Evolutionary conservation across 2,113 vertebrate species (phyloP).

Genomic region (Riparia riparia): DNA sequence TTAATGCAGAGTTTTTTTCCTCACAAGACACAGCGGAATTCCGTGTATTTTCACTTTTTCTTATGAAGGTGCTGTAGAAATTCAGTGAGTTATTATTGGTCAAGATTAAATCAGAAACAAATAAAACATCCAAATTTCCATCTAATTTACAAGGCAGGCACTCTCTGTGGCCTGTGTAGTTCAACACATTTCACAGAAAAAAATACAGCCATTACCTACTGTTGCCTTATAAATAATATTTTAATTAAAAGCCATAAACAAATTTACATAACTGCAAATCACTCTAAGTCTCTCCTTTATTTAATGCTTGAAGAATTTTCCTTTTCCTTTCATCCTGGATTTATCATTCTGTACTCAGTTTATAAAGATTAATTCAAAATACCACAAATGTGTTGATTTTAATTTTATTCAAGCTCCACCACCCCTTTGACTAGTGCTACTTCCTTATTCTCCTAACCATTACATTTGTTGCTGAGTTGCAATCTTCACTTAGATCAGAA

Average conservation of each 20-base stretch:
- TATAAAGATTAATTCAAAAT: neutral
- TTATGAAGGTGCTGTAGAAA: neutral
- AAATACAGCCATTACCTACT: neutral
- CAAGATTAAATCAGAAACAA: neutral
- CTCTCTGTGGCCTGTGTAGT: neutral
- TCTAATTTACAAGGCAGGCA: neutral
- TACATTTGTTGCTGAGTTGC: neutral
- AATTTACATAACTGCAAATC: neutral
- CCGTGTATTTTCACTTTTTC: neutral
- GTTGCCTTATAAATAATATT: neutral
- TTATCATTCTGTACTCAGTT: neutral
- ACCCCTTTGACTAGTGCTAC: neutral
- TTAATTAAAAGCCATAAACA: neutral
- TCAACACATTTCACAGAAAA: neutral
- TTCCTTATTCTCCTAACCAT: neutral
- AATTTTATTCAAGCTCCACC: neutral
- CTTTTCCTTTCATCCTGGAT: neutral
- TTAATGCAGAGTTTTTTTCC: neutral
- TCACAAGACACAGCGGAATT: neutral
- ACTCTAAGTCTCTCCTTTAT: neutral
- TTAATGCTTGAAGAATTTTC: neutral
- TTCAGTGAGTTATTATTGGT: neutral
- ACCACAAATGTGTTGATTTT: accelerated
- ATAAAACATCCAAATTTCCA: neutral
- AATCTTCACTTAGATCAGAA: neutral